Percentiles rank a stretch among this genome's conserved stretches.
Evolutionary conservation across 2,888 invertebrate species (phyloP).

Genomic region (Agrotis puta): DNA sequence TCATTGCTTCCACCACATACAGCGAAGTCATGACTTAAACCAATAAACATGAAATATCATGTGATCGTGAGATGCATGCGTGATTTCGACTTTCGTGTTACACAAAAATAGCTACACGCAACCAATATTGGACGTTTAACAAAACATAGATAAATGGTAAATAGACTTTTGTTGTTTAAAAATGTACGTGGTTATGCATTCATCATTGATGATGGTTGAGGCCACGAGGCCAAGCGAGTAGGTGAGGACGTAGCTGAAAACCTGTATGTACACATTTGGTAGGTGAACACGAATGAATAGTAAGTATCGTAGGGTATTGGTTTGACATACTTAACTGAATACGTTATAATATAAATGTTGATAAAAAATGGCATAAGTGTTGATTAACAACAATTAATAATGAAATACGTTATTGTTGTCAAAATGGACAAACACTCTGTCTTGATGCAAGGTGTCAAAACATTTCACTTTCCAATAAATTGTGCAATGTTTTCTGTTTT

Average conservation of each 20-base stretch:
- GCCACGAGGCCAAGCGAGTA: slow-evolving; percentile 14
- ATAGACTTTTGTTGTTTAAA: slow-evolving; percentile 63
- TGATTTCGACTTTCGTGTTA: slow-evolving; percentile 79
- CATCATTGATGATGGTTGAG: slow-evolving; percentile 44
- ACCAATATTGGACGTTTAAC: slow-evolving; percentile 72
- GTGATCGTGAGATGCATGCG: slow-evolving; percentile 83
- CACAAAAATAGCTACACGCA: slow-evolving; percentile 83
- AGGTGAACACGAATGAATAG: background rate
- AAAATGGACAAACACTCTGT: background rate
- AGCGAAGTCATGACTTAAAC: slow-evolving; percentile 88
- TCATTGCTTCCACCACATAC: slow-evolving; percentile 86
- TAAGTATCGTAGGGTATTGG: background rate
- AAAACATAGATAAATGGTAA: slow-evolving; percentile 74
- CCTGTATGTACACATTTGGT: background rate
- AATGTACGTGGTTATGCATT: slow-evolving; percentile 61
- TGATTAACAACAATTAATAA: background rate
- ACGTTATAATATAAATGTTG: no score
- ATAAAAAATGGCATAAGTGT: background rate
- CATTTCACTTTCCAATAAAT: background rate
- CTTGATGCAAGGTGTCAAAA: background rate
- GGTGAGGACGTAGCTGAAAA: slow-evolving; percentile 1
- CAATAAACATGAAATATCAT: slow-evolving; percentile 89
- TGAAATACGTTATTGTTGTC: background rate
- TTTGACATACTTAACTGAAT: background rate
- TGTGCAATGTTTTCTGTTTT: background rate